Evolutionary conservation across 2,888 invertebrate species (phyloP), one percentile per base, ranked within the genome.

Genomic region (Alloscopus bannaensis): DNA sequence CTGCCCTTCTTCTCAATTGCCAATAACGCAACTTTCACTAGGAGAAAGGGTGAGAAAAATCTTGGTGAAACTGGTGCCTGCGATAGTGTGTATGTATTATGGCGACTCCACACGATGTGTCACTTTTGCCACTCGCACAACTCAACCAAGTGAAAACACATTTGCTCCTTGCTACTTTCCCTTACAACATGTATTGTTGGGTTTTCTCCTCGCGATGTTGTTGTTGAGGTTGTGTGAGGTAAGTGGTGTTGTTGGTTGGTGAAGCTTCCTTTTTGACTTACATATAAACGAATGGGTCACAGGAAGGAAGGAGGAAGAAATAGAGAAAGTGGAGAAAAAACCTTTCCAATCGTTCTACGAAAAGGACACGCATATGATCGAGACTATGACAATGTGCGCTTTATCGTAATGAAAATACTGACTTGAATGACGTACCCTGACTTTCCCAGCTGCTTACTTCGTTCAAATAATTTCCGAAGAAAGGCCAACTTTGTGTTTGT

Each of bases 71-170:
- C 26, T 20, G 16, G 26, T n/a, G 28, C 18, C 26, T 16, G 47
- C 24, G 20, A 40, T 40, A 42, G 60, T 65, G 55, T 64, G 31
- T 24, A 36, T 50, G 62, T 62, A 24, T 42, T 52, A 57, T 8
- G 36, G 69, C 36, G 62, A 47, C 40, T 62, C 36, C 65, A n/a
- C 28, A 50, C 8, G 16, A 16, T 36, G 68, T 75, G 75, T 75
- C 75, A 68, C 47, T 75, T 68, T 75, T 73, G 26, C 66, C 68
- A 75, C 59, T 75, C 68, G 60, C 66, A 66, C 75, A 75, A 68
- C 60, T 40, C 60, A 75, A 50, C 66, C 75, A 50, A 68, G 59
- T 75, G 66, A 40, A 36, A 75, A 40, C 20, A 68, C 75, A 59
- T 47, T 57, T 29, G 47, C 73, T 65, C 24, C 50, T 50, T 52